Evolutionary conservation across 2,888 invertebrate genomes (phyloP).

Genomic region (Dendrolimus houi): DNA sequence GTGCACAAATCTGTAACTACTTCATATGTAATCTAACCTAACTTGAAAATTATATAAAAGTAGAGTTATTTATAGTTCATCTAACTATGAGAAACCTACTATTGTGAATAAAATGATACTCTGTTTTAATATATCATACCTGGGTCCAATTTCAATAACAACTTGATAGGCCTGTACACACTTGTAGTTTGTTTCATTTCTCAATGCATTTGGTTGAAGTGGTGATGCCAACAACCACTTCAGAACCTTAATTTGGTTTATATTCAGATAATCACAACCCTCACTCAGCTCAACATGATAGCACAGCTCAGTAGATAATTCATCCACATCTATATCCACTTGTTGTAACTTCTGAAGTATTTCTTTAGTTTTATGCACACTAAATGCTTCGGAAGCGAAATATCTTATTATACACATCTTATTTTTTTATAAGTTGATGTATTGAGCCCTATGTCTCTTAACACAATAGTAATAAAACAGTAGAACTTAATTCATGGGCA

Average conservation of each 20-base stretch:
- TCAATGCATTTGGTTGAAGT: constrained; percentile 77
- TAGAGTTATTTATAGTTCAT: too few species aligned
- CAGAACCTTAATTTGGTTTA: constrained; percentile 79
- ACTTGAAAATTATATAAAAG: too few species aligned
- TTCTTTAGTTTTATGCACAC: constrained; percentile 75
- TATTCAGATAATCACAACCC: constrained; percentile 64
- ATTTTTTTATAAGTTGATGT: constrained; percentile 13
- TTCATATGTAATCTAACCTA: too few species aligned
- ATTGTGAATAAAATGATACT: too few species aligned
- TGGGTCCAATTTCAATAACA: constrained; percentile 92
- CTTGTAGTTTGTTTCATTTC: constrained; percentile 67
- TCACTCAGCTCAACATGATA: constrained; percentile 83
- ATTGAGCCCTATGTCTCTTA: constrained; percentile 19
- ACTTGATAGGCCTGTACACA: constrained; percentile 46
- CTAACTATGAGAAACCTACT: too few species aligned
- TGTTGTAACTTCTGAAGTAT: constrained; percentile 72
- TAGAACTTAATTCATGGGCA: constrained; percentile 13
- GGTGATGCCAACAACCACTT: constrained; percentile 88
- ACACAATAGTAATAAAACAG: constrained; percentile 21
- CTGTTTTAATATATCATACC: constrained; percentile 56
- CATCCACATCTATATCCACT: constrained; percentile 59
- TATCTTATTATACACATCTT: constrained; percentile 76
- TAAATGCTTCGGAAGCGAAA: constrained; percentile 78
- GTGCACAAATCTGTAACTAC: too few species aligned
- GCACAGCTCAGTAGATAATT: constrained; percentile 84